These are phyloP conservation scores for Bombus picipes DNA, from an alignment of 1,140 invertebrate genomes.

Conservation along the genomic window DNA sequence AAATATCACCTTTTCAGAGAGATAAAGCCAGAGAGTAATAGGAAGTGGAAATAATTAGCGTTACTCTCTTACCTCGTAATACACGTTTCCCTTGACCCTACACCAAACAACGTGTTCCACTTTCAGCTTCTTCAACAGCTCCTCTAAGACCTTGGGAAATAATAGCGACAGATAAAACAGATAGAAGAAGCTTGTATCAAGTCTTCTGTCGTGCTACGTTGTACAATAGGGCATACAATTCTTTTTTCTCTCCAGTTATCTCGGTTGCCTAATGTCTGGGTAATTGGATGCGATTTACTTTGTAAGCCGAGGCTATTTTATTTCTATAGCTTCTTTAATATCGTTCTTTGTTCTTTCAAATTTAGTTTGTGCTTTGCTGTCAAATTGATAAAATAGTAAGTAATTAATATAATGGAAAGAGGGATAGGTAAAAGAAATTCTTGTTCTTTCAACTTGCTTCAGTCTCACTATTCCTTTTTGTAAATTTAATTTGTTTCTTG, in stretches of 20 bases:
- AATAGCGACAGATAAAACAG: background rate
- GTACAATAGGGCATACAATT: background rate
- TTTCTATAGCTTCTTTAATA: no score
- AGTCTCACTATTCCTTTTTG: no score
- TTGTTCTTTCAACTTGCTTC: no score
- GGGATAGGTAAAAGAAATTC: no score
- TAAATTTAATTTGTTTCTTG: no score
- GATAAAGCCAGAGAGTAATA: background rate
- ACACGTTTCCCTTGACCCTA: constrained; percentile 86
- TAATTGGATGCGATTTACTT: background rate
- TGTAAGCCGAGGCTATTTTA: background rate
- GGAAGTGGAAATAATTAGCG: background rate
- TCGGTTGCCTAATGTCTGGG: no score
- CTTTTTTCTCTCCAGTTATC: no score
- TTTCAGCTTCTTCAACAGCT: constrained; percentile 85
- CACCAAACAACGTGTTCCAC: constrained; percentile 88
- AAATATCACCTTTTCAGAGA: constrained; percentile 84
- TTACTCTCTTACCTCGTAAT: constrained; percentile 80
- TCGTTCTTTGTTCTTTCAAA: no score
- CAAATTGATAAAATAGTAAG: no score
- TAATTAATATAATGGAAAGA: no score
- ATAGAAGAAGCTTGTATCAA: background rate
- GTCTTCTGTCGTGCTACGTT: background rate
- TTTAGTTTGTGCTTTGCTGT: no score
- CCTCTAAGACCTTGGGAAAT: constrained; percentile 84